Base-by-base conservation (phyloP, 2,888 invertebrate species). In the Nomada ferruginata region DNA sequence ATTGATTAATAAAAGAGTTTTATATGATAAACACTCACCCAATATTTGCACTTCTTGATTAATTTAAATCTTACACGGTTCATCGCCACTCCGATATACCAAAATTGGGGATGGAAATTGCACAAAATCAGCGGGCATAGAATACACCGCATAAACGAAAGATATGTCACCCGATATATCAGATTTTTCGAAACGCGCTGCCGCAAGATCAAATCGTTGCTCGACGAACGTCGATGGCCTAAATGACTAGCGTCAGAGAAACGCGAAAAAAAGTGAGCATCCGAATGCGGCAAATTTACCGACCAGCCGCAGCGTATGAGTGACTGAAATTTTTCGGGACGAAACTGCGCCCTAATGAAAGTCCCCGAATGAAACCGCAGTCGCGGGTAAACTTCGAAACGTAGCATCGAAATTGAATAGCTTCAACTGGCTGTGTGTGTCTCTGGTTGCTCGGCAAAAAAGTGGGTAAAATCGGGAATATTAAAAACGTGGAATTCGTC, bases 241-340 rank as follows among this genome's bases (percentile, higher is more conserved):
- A 18, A 57, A 44, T 44, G 18, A 44, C 18, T 13, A 5, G 23
- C 26, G 20, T 57, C 26, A 26, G 57, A 57, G 57, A 57, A 44
- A 44, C 3, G 44, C 2, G 57, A 36, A 44, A 23, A 42, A 68
- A 55, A 26, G 13, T 11, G 50, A 9, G n/a, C n/a, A 29, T 52
- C 44, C 36, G 36, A 36, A 36, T 13, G 20, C 29, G 7, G 65
- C 36, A 55, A 53, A 66, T 66, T 55, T 42, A 66, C 66, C 66
- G 50, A 15, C 47, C 18, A 4, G 13, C 36, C 13, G 20, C n/a
- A n/a, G 5, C 10, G 52, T 11, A 55, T 44, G 68, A 57, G 69
- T 69, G 47, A 69, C 59, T 68, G 68, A 55, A 68, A 68, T 68
- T 68, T 69, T 44, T 59, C 26, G 59, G 10, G 26, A 47, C 47